These are phyloP conservation scores for Cartodere bifasciata DNA, from an alignment of 2,888 invertebrate species.

Conservation along the genomic window DNA sequence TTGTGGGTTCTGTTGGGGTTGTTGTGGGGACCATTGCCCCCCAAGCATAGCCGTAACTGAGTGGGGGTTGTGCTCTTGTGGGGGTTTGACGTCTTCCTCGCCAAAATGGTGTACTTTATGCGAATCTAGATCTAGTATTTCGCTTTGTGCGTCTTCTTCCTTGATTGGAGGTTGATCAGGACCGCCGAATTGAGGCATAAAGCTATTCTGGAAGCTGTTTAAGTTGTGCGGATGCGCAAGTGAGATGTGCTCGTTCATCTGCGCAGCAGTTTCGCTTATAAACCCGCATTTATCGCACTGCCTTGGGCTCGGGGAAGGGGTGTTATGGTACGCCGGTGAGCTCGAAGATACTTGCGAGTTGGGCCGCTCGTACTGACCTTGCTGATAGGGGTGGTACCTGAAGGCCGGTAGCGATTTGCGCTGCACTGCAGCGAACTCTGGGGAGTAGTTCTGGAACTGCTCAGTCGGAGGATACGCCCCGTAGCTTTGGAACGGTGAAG, in stretches of 20 bases:
- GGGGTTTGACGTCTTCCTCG: slow-evolving; percentile 36
- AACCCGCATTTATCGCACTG: slow-evolving; percentile 79
- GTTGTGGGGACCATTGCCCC: slow-evolving; percentile 33
- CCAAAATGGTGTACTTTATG: slow-evolving; percentile 60
- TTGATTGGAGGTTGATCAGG: slow-evolving; percentile 34
- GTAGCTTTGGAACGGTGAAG: slow-evolving; percentile 33
- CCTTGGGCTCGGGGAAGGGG: slow-evolving; percentile 58
- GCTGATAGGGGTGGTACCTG: slow-evolving; percentile 35
- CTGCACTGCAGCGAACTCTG: slow-evolving; percentile 24
- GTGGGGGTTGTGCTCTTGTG: slow-evolving; percentile 29
- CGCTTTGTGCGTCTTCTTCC: slow-evolving; percentile 60
- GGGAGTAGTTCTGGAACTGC: slow-evolving; percentile 28
- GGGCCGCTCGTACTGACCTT: slow-evolving; percentile 36
- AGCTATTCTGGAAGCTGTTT: slow-evolving; percentile 39
- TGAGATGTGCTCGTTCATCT: slow-evolving; percentile 62
- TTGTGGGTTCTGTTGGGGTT: slow-evolving; percentile 36
- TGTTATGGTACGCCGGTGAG: slow-evolving; percentile 49
- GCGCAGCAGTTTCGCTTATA: slow-evolving; percentile 61
- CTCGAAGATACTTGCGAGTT: slow-evolving; percentile 30
- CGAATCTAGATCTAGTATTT: slow-evolving; percentile 77
- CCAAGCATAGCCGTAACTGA: slow-evolving; percentile 45
- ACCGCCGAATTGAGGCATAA: slow-evolving; percentile 31
- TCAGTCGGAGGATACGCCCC: slow-evolving; percentile 28
- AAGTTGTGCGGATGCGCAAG: slow-evolving; percentile 46
- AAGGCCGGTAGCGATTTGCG: slow-evolving; percentile 25